Conservation (phyloP, 2,888 invertebrate species). For the Hofmannophila pseudospretella region DNA sequence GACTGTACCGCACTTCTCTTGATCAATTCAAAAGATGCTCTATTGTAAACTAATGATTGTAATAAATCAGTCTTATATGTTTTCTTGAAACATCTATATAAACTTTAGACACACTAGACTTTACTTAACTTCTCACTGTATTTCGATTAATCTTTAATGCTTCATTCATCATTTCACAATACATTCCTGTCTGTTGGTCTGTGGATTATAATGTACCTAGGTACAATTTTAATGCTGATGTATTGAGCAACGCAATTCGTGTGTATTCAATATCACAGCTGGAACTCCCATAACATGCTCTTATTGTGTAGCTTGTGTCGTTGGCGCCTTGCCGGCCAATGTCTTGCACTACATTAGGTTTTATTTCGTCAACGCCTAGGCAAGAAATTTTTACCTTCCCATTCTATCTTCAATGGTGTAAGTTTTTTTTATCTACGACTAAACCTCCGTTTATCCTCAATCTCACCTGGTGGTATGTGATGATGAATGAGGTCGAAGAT, state of each 20-base stretch:
- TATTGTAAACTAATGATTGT: neutral
- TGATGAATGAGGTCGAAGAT: too few relatives aligned
- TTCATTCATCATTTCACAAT: slow-evolving; percentile 1
- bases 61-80: neutral
- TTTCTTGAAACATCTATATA: neutral
- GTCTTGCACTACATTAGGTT: neutral
- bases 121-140: neutral
- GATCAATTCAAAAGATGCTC: neutral
- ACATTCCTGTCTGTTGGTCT: neutral
- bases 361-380: neutral
- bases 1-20: neutral
- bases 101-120: neutral
- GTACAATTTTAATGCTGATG: neutral
- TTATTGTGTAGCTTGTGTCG: slow-evolving; percentile 4
- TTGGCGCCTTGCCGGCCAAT: neutral
- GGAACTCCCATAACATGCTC: slow-evolving; percentile 7
- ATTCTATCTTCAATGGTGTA: too few relatives aligned
- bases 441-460: too few relatives aligned
- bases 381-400: too few relatives aligned
- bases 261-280: slow-evolving; percentile 8
- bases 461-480: too few relatives aligned
- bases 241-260: slow-evolving; percentile 1
- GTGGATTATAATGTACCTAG: neutral
- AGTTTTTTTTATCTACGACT: too few relatives aligned
- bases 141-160: neutral